Evolutionary conservation across 2,888 invertebrate genomes (phyloP).

Genomic region (Epiblema foenella): DNA sequence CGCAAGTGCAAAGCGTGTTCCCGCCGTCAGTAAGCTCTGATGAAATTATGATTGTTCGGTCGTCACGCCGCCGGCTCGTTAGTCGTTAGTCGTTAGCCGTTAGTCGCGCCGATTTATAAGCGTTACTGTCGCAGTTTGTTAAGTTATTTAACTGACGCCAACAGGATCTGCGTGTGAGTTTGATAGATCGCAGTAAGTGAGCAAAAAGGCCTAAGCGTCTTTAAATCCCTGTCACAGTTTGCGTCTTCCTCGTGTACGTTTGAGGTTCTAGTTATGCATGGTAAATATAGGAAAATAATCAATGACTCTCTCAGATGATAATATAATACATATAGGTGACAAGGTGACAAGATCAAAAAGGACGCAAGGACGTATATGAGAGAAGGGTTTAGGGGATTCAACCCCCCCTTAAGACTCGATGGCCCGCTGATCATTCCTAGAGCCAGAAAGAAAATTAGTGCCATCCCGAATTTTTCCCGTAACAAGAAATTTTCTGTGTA

Average conservation of each 20-base stretch:
- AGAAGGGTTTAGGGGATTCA: too few relatives aligned
- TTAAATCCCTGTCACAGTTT: background rate
- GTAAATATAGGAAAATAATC: slow-evolving; percentile 3
- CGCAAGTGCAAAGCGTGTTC: slow-evolving; percentile 10
- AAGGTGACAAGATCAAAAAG: too few relatives aligned
- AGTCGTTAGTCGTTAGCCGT: slow-evolving; percentile 54
- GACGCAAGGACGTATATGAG: too few relatives aligned
- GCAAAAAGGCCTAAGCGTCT: background rate
- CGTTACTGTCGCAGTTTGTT: slow-evolving; percentile 58
- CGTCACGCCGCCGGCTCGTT: slow-evolving; percentile 49
- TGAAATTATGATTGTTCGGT: slow-evolving; percentile 56
- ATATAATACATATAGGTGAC: too few relatives aligned
- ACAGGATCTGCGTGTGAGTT: slow-evolving; percentile 34
- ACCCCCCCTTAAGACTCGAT: too few relatives aligned
- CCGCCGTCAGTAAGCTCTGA: slow-evolving; percentile 46
- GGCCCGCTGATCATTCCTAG: too few relatives aligned
- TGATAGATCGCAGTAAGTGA: slow-evolving; percentile 23
- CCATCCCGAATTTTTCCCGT: too few relatives aligned
- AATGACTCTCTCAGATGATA: too few relatives aligned
- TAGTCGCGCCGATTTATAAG: slow-evolving; percentile 58
- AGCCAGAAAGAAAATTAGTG: too few relatives aligned
- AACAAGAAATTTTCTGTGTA: too few relatives aligned
- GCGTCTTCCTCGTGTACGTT: background rate
- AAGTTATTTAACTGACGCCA: slow-evolving; percentile 59
- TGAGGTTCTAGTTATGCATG: background rate